Base-by-base conservation (phyloP, 1,140 invertebrate genomes). In the Stegodyphus dumicola region DNA sequence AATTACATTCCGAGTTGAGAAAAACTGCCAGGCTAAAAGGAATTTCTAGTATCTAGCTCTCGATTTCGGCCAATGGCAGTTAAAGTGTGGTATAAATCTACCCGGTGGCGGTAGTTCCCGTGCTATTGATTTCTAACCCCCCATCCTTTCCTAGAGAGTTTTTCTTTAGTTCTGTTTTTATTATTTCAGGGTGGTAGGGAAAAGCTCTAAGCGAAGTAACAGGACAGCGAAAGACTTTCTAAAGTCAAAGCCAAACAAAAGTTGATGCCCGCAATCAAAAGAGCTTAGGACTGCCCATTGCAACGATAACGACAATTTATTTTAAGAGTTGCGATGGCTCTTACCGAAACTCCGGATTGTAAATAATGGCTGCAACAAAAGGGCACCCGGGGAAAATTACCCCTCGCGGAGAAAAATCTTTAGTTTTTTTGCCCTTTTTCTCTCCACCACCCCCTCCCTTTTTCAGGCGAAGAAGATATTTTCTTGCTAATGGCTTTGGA, bases 1-100 rank as follows among this genome's bases (percentile, higher is more conserved):
- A 85, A 85, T 85, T 85, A 85, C 84, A 78, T 85, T 78, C 75
- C 76, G 84, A 85, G 84, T 85, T 85, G 74, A 85, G 84, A 78
- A 84, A 84, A 84, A 84, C 81, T 84, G 75, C 84, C 52, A 56
- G 67, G 51, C 76, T 77, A 85, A 85, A 85, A 78, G 84, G 76
- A 85, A 77, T 85, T 85, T 78, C 76, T 70, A 78, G 75, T 77
- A 77, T 78, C 84, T 13, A 71, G 75, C 74, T 85, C 76, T 85
- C 84, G 84, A 85, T 77, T 85, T 85, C 84, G 76, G 13, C 84
- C 84, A 85, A 85, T 85, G 84, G 84, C 84, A 85, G 84, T 85
- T 85, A 78, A 85, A 85, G 84, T 78, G 84, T 71, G 84, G 84
- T 71, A 85, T 85, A 85, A 85, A 85, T 85, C 84, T 85, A 85